These are phyloP conservation scores for Corvus hawaiiensis DNA, from an alignment of 2,113 vertebrate genomes.

Conservation along the genomic window DNA sequence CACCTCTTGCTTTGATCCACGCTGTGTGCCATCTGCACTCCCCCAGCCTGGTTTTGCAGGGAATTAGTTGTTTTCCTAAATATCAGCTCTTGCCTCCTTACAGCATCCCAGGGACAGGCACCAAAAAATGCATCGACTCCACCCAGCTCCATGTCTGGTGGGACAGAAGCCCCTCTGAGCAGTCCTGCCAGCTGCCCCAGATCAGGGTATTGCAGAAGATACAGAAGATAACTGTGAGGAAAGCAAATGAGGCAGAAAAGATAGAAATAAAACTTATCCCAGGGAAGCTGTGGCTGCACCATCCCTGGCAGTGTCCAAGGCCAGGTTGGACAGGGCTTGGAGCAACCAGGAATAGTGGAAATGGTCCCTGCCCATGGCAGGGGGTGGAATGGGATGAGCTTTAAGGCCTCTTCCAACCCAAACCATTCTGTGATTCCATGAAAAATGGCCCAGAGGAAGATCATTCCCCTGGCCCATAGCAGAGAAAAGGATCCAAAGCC, in stretches of 20 bases:
- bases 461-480: background rate
- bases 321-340: accelerated
- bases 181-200: background rate
- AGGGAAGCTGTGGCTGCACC: background rate
- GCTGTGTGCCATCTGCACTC: background rate
- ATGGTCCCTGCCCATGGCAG: background rate
- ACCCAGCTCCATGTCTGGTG: background rate
- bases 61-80: background rate
- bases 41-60: background rate
- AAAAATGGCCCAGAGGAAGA: background rate
- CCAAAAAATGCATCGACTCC: background rate
- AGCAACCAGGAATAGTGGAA: background rate
- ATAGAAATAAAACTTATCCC: background rate
- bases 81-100: background rate
- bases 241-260: background rate
- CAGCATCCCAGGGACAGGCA: background rate
- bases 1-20: background rate
- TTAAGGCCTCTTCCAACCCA: background rate
- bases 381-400: accelerated
- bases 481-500: background rate
- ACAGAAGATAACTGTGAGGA: background rate
- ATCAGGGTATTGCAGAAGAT: background rate
- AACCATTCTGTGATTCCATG: background rate
- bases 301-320: background rate
- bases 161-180: background rate